Conservation (phyloP, 2,113 vertebrate species). For the Boleophthalmus pectinirostris region DNA sequence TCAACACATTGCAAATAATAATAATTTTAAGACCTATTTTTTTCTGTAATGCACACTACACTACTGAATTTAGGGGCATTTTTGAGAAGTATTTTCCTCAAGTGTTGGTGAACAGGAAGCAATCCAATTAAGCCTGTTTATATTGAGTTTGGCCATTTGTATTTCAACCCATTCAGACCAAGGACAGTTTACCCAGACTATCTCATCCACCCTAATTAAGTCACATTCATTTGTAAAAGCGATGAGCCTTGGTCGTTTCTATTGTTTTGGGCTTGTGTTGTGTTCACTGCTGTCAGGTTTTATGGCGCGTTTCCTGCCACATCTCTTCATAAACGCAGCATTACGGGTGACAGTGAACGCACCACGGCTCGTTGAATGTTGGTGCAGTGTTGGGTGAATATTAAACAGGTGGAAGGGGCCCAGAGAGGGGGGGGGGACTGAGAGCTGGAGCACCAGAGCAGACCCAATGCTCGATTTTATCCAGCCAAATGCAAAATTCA, state of each 20-base stretch:
- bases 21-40: no score
- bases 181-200: constrained; percentile 1
- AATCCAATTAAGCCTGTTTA: neutral
- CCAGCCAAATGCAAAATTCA: neutral
- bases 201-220: neutral
- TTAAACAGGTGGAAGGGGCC: constrained; percentile 27
- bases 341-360: constrained; percentile 25
- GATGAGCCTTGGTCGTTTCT: neutral
- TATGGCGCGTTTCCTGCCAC: constrained; percentile 17
- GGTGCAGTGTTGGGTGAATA: constrained; percentile 20
- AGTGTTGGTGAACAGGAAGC: neutral
- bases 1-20: no score
- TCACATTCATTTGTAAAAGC: neutral
- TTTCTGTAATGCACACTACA: no score
- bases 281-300: constrained; percentile 8
- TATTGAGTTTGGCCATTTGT: neutral
- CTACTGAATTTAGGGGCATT: no score
- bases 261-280: neutral
- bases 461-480: constrained; percentile 34
- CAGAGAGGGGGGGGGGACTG: constrained; percentile 20
- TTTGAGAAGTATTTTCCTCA: neutral
- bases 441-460: constrained; percentile 10
- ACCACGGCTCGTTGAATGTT: constrained; percentile 16
- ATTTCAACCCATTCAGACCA: neutral
- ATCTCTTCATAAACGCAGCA: constrained; percentile 14